Evolutionary conservation across 2,113 vertebrate genomes (phyloP).

Genomic region (Numenius arquata): DNA sequence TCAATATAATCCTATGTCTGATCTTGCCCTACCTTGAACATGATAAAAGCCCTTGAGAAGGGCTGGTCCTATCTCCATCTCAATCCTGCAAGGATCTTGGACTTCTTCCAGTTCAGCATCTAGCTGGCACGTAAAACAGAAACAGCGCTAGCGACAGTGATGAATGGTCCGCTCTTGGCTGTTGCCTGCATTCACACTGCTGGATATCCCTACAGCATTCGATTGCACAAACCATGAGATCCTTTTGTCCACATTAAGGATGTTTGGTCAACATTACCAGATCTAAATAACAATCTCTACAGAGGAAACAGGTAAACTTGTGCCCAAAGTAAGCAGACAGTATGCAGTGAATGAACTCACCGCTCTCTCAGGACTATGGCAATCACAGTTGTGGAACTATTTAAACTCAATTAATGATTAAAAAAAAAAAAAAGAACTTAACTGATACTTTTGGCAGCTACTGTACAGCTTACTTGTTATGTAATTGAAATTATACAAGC

Average conservation of each 20-base stretch:
- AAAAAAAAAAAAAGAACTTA: neutral
- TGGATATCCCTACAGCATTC: neutral
- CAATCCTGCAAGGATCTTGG: neutral
- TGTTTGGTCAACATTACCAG: neutral
- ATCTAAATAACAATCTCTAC: neutral
- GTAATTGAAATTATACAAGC: slow-evolving; percentile 16
- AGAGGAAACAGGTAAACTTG: neutral
- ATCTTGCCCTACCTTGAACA: neutral
- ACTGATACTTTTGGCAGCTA: neutral
- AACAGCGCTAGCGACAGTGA: neutral
- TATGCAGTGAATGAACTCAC: neutral
- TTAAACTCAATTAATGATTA: neutral
- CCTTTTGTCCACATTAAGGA: slow-evolving; percentile 4
- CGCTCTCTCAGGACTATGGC: neutral
- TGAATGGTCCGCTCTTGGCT: neutral
- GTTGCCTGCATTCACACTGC: neutral
- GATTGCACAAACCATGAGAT: slow-evolving; percentile 19
- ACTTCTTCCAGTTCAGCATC: neutral
- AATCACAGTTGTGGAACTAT: neutral
- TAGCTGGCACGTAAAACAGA: neutral
- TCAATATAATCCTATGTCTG: neutral
- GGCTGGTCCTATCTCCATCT: neutral
- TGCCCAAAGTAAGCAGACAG: neutral
- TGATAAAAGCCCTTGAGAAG: neutral
- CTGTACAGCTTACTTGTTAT: neutral